Conservation (phyloP, 2,888 invertebrate genomes). For the Drosophila subsilvestris region DNA sequence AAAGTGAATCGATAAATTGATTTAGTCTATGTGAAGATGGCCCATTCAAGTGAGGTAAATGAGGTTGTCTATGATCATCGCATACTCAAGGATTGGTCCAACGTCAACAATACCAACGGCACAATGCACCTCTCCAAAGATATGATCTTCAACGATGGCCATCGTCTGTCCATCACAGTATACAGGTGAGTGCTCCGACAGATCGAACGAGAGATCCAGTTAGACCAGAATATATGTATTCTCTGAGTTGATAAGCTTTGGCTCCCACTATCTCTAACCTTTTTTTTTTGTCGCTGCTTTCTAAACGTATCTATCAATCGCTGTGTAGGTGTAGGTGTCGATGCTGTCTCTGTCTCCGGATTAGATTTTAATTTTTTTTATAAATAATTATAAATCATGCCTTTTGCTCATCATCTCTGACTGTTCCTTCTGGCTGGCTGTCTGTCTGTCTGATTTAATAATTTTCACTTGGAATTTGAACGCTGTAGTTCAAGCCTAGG, state of each 20-base stretch:
- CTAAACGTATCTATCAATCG: conserved; percentile 59
- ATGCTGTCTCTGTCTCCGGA: conserved; percentile 25
- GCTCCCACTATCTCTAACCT: conserved; percentile 24
- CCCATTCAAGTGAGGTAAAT: conserved; percentile 71
- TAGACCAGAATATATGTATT: conserved; percentile 1
- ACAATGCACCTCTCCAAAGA: conserved; percentile 85
- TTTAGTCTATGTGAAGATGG: conserved; percentile 59
- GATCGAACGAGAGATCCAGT: not conserved
- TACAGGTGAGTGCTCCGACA: conserved; percentile 85
- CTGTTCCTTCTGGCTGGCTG: conserved; percentile 52
- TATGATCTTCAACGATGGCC: conserved; percentile 94
- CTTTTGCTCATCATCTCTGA: conserved; percentile 38
- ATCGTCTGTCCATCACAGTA: conserved; percentile 91
- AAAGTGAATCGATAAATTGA: not conserved
- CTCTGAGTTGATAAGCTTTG: conserved; percentile 56
- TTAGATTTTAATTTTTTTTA: conserved; percentile 14
- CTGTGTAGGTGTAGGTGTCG: conserved; percentile 61
- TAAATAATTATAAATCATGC: conserved; percentile 65
- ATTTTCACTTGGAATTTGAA: conserved; percentile 77
- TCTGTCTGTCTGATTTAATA: conserved; percentile 57
- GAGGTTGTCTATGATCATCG: conserved; percentile 83
- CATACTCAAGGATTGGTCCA: conserved; percentile 82
- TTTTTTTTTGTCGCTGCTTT: conserved; percentile 28
- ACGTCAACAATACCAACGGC: conserved; percentile 81
- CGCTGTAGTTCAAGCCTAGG: conserved; percentile 59